phyloP scores from a whole-genome alignment of 2,113 vertebrate genomes.

The Chlorocebus sabaeus region DNA sequence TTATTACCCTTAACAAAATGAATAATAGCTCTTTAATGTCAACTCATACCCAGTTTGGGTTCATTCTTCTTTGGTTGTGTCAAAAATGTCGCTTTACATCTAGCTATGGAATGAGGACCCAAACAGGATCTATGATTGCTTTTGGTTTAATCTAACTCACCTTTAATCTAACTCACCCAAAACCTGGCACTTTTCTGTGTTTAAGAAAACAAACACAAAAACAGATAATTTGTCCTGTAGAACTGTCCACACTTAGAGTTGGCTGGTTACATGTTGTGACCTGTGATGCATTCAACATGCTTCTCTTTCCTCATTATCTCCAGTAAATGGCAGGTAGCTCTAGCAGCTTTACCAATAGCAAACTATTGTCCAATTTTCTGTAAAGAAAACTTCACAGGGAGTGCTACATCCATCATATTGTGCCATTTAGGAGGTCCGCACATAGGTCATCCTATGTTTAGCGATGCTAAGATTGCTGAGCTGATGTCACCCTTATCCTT shows the following conservation, averaged over 20 bases:
- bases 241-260: background rate
- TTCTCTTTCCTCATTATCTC: background rate
- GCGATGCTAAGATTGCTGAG: background rate
- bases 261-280: background rate
- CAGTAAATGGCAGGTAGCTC: background rate
- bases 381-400: background rate
- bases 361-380: background rate
- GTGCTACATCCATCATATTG: background rate
- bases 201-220: background rate
- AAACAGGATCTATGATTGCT: background rate
- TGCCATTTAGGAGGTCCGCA: background rate
- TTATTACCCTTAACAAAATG: background rate
- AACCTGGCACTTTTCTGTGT: background rate
- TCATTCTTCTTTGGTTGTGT: background rate
- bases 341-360: background rate
- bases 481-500: background rate
- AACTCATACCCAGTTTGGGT: background rate
- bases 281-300: background rate
- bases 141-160: background rate
- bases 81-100: background rate
- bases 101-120: background rate
- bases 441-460: background rate
- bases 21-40: background rate
- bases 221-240: background rate
- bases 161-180: background rate